phyloP scores from a whole-genome alignment of 2,113 vertebrate species.

The Stomatorhinus ivindoensis region DNA sequence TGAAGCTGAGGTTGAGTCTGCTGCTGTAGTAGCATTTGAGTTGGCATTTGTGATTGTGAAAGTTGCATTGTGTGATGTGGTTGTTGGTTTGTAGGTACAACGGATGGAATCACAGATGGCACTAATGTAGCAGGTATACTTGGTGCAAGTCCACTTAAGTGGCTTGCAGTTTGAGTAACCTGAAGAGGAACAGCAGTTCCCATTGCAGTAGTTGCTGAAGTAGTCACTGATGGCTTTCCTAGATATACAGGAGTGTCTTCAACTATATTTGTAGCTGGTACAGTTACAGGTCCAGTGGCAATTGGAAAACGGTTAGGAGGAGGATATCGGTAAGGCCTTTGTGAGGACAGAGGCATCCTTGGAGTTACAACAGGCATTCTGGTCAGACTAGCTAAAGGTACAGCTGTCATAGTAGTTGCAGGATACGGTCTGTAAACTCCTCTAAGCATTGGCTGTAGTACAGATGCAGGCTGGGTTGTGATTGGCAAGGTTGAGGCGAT shows the following conservation, averaged over 20 bases:
- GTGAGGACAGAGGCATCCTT: slow-evolving; percentile 71
- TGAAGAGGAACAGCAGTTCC: slow-evolving; percentile 40
- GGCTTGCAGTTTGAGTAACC: slow-evolving; percentile 38
- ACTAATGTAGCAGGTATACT: slow-evolving; percentile 35
- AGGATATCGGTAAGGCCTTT: slow-evolving; percentile 73
- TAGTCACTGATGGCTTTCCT: slow-evolving; percentile 65
- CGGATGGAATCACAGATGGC: slow-evolving; percentile 27
- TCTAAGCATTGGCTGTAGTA: slow-evolving; percentile 76
- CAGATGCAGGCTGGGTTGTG: slow-evolving; percentile 88
- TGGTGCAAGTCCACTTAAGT: slow-evolving; percentile 34
- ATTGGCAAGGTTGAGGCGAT: slow-evolving; percentile 97
- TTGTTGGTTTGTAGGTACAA: slow-evolving; percentile 45
- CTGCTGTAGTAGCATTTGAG: neutral
- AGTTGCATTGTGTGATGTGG: slow-evolving; percentile 9
- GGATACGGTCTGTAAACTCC: slow-evolving; percentile 79
- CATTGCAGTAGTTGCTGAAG: slow-evolving; percentile 39
- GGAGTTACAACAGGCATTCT: slow-evolving; percentile 78
- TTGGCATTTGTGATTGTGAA: slow-evolving; percentile 3
- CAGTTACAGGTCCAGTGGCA: slow-evolving; percentile 46
- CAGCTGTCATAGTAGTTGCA: slow-evolving; percentile 67
- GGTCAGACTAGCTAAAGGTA: slow-evolving; percentile 80
- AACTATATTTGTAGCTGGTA: slow-evolving; percentile 39
- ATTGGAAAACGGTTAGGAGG: slow-evolving; percentile 60
- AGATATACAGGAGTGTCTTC: slow-evolving; percentile 82
- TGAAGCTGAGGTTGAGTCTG: slow-evolving; percentile 31